These are phyloP conservation scores for Drosophila borborema DNA, from an alignment of 2,888 invertebrate species.

Conservation along the genomic window DNA sequence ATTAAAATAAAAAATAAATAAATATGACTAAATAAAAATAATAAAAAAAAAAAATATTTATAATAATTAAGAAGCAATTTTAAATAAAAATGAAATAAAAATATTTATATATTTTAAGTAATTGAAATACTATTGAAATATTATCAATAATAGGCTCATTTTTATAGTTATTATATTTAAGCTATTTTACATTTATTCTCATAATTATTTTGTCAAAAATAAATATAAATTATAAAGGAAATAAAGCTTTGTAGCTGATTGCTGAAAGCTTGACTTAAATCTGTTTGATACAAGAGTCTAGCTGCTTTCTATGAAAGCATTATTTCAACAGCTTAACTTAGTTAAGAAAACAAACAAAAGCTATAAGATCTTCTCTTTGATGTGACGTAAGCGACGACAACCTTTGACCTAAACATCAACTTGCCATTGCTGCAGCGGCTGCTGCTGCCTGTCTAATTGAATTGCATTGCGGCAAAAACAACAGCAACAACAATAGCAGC, in stretches of 20 bases:
- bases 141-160: background rate
- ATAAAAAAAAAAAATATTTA: background rate
- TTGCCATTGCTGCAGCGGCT: constrained; percentile 16
- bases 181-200: no score
- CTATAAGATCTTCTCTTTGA: background rate
- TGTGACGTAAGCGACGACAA: constrained; percentile 16
- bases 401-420: constrained; percentile 36
- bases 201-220: no score
- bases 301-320: background rate
- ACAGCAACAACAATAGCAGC: constrained; percentile 9
- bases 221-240: no score
- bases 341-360: background rate
- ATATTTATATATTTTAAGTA: background rate
- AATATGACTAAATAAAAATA: background rate
- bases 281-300: background rate
- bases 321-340: background rate
- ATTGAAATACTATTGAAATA: background rate
- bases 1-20: background rate
- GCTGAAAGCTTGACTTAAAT: background rate
- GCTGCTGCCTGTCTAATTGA: constrained; percentile 54
- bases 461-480: constrained; percentile 53
- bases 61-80: no score
- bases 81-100: no score
- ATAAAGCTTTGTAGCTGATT: no score
- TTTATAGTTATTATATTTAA: background rate